These are phyloP conservation scores for Aphidius colemani DNA, from an alignment of 2,888 invertebrate species.

Conservation along the genomic window DNA sequence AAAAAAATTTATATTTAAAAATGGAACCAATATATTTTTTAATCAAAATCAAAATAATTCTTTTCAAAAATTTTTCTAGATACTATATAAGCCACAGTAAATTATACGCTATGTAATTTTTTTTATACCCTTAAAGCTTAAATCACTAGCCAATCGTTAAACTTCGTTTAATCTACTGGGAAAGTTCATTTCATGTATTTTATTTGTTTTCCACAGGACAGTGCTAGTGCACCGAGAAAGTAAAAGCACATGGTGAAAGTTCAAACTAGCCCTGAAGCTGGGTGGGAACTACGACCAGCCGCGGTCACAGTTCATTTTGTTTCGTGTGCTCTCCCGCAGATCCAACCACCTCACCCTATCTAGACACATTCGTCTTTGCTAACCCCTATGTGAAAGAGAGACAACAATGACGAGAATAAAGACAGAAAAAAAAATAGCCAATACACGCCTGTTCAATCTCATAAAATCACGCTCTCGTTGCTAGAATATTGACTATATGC, in stretches of 20 bases:
- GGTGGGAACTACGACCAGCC: constrained; percentile 42
- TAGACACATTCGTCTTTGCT: constrained; percentile 29
- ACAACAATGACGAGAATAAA: constrained; percentile 11
- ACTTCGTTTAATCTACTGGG: constrained; percentile 34
- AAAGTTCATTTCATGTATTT: constrained; percentile 46
- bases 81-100: no score
- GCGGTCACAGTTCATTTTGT: constrained; percentile 47
- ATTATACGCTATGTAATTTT: constrained; percentile 9
- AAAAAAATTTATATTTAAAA: constrained; percentile 3
- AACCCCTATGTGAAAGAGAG: background rate
- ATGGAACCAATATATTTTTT: background rate
- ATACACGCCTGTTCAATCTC: constrained; percentile 43
- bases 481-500: constrained; percentile 27
- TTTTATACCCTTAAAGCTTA: constrained; percentile 2
- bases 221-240: constrained; percentile 31
- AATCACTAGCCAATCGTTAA: no score
- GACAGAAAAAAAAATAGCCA: constrained; percentile 38
- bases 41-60: constrained; percentile 4
- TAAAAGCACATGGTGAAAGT: constrained; percentile 37
- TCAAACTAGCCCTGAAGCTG: constrained; percentile 35
- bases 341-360: constrained; percentile 14
- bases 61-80: background rate
- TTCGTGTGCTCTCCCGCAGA: constrained; percentile 6
- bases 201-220: constrained; percentile 38
- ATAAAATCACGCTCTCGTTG: constrained; percentile 46